Conservation (phyloP, 2,113 vertebrate genomes). For the Chlorodrepanis virens region DNA sequence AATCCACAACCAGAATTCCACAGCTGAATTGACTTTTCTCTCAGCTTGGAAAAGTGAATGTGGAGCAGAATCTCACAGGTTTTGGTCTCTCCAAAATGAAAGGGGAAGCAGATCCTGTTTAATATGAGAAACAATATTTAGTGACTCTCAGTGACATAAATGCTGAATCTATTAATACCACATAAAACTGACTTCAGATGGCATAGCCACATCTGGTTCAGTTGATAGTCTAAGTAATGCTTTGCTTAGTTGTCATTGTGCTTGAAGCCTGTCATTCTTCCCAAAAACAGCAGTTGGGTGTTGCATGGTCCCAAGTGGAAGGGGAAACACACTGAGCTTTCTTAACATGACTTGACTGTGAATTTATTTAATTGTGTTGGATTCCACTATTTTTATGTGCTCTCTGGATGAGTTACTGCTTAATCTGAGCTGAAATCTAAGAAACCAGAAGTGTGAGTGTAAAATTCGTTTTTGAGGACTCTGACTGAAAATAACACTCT, state of each 20-base stretch:
- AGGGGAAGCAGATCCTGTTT: neutral
- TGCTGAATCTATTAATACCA: neutral
- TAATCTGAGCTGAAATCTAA: neutral
- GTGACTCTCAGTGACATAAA: neutral
- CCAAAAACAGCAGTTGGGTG: neutral
- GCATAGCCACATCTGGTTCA: neutral
- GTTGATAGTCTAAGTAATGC: neutral
- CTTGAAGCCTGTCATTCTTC: neutral
- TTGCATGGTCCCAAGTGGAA: neutral
- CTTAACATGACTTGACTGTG: neutral
- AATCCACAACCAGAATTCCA: neutral
- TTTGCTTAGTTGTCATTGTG: neutral
- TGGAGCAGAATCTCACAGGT: neutral
- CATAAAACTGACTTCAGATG: neutral
- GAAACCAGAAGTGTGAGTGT: neutral
- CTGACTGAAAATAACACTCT: neutral
- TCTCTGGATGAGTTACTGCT: neutral
- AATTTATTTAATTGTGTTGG: neutral
- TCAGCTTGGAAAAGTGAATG: neutral
- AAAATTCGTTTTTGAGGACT: neutral
- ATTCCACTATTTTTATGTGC: neutral
- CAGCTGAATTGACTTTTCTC: neutral
- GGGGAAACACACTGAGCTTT: neutral
- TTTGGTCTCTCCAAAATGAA: neutral
- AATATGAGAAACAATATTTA: neutral